Percentiles rank a stretch among this genome's conserved stretches.
Conservation (phyloP, 1,140 invertebrate genomes). For the Drosophila ogumai region DNA sequence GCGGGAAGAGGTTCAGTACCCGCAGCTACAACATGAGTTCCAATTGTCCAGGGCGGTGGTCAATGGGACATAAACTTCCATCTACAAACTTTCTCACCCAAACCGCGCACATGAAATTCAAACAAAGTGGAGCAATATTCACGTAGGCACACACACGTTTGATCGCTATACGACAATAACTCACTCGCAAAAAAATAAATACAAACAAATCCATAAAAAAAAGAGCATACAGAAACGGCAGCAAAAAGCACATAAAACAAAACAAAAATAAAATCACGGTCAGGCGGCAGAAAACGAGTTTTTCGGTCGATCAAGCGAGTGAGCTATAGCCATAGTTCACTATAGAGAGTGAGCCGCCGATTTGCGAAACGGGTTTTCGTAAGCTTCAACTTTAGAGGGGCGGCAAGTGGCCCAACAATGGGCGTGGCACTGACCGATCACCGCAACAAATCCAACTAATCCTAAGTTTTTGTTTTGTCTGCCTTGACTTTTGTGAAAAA, state of each 20-base stretch:
- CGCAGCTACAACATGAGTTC: conserved; percentile 5
- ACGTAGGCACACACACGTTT: conserved; percentile 14
- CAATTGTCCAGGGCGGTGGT: conserved; percentile 26
- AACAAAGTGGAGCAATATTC: conserved; percentile 63
- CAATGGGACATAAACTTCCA: conserved; percentile 29
- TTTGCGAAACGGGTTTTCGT: conserved; percentile 71
- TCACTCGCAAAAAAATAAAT: conserved; percentile 38
- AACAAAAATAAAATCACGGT: conserved; percentile 72
- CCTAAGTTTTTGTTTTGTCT: neutral
- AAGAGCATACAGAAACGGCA: conserved; percentile 28
- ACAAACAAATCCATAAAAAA: conserved; percentile 12
- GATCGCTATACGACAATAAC: conserved; percentile 61
- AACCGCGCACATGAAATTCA: conserved; percentile 51
- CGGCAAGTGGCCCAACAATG: conserved; percentile 25
- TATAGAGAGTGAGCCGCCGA: conserved; percentile 55
- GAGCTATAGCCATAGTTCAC: conserved; percentile 36
- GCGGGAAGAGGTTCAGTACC: conserved; percentile 42
- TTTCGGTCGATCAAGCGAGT: conserved; percentile 21
- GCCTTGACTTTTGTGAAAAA: neutral
- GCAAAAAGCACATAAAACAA: conserved; percentile 59
- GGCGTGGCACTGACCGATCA: conserved; percentile 68
- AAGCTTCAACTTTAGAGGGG: conserved; percentile 29
- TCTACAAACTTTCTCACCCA: conserved; percentile 26
- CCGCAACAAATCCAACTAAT: neutral
- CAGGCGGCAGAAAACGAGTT: conserved; percentile 58